A percentile compares a stretch with the other conserved stretches of the same genome.
These are phyloP conservation scores for Festucalex cinctus DNA, from an alignment of 2,113 vertebrate species.

Conservation along the genomic window DNA sequence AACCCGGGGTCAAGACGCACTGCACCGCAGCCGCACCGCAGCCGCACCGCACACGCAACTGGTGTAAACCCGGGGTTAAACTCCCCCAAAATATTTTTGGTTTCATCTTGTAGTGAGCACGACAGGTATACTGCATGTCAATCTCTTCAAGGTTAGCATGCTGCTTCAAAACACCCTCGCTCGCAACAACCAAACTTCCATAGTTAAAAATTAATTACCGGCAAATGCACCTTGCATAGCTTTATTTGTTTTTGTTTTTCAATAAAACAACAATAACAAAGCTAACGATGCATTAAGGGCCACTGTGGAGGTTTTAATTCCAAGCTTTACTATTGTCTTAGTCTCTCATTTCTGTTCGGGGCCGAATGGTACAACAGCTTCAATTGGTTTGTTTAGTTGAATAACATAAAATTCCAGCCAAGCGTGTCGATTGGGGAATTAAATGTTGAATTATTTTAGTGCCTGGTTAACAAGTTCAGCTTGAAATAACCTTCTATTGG, in stretches of 20 bases:
- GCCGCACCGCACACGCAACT: no score
- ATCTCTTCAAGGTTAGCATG: not conserved
- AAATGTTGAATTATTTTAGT: not conserved
- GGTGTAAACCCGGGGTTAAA: no score
- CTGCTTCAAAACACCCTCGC: not conserved
- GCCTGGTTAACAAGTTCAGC: not conserved
- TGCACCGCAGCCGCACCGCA: no score
- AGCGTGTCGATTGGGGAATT: not conserved
- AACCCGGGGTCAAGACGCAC: no score
- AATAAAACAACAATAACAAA: constrained; percentile 2
- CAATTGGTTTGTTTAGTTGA: not conserved
- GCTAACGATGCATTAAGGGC: not conserved
- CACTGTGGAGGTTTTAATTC: not conserved
- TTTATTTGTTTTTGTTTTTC: not conserved
- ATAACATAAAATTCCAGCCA: not conserved
- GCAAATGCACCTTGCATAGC: not conserved
- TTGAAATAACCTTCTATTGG: not conserved
- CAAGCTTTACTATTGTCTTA: not conserved
- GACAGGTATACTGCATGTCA: not conserved
- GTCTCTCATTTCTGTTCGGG: not conserved
- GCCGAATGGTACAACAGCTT: not conserved
- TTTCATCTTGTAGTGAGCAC: not conserved
- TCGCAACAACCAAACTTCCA: not conserved
- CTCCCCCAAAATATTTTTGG: no score
- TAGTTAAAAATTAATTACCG: not conserved